Base-by-base conservation (phyloP, 2,888 invertebrate genomes). In the Cremastinae sp. region DNA sequence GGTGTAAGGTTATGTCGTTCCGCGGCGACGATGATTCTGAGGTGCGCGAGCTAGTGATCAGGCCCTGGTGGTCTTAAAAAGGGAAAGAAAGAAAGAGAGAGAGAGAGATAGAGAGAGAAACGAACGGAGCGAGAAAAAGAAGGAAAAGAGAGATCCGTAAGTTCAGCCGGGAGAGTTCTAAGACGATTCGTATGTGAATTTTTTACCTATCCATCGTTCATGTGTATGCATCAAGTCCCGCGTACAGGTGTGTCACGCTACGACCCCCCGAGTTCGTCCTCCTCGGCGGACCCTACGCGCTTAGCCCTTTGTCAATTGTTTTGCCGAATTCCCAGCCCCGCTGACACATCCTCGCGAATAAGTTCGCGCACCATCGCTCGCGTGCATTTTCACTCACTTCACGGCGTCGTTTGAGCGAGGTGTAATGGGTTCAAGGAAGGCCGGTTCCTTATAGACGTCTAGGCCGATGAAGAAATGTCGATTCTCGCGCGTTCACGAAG, bases 1-100 rank as follows among this genome's bases (percentile, higher is more conserved):
- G 56, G 77, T 78, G 64, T 79, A 78, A 80, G 82, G 80, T 82
- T 81, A 82, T 82, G 82, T 81, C 72, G 79, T 75, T 74, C 71
- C 64, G 51, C 74, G 59, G 55, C 65, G 53, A 65, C 61, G 51
- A 71, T 45, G 70, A 74, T 59, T 59, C 65, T 56, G 65, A 69
- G 69, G 76, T 73, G 73, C 56, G 61, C 47, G 59, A 59, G 77
- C 73, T 75, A 70, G 74, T 68, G 70, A 65, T 56, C 35, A 69
- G 75, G 61, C 61, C 73, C 7, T 68, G 47, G 55, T 45, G 58
- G 70, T 59, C 66, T 35, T 28, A 43, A 14, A 9, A 12, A 37
- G 62, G 1, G 10, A 43, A 47, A 16, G 12, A 16, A n/a, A 14
- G 16, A 47, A 16, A 47, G 18, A 47, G 61, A 69, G 61, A 35